These are phyloP conservation scores for Solea senegalensis DNA, from an alignment of 2,113 vertebrate species.

Conservation along the genomic window DNA sequence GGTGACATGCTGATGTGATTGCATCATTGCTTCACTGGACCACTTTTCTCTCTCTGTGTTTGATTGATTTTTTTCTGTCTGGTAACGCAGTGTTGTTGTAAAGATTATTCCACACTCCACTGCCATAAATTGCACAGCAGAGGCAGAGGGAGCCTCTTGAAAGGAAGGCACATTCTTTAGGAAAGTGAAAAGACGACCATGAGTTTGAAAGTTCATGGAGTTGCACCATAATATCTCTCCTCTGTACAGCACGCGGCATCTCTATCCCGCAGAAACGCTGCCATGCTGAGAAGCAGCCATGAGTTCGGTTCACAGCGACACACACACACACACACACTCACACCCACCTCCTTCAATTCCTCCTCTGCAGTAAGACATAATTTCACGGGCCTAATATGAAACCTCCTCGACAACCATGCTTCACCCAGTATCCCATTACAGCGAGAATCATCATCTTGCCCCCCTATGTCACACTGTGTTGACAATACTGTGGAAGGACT, in stretches of 20 bases:
- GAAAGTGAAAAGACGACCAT: background rate
- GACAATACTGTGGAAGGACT: conserved; percentile 56
- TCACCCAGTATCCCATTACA: conserved; percentile 64
- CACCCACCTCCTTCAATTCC: conserved; percentile 1
- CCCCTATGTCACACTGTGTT: conserved; percentile 65
- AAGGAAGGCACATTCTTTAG: background rate
- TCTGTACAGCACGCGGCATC: background rate
- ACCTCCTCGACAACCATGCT: conserved; percentile 51
- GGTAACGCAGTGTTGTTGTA: conserved; percentile 8
- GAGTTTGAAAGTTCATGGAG: conserved; percentile 35
- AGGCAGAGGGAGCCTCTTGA: background rate
- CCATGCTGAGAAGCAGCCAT: conserved; percentile 3
- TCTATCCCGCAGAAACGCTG: background rate
- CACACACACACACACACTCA: background rate
- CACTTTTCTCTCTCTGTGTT: background rate
- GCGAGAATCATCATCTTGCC: conserved; percentile 56
- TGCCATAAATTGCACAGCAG: background rate
- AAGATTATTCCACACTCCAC: conserved; percentile 8
- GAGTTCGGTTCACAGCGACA: conserved; percentile 10
- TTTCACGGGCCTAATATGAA: conserved; percentile 57
- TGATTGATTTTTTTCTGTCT: conserved; percentile 8
- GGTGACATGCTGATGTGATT: background rate
- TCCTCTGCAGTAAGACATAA: conserved; percentile 46
- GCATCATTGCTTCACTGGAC: background rate
- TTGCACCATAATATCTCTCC: conserved; percentile 3